Evolutionary conservation across 2,113 vertebrate species (phyloP), one percentile per base, ranked within the genome.

Genomic region (Oceanites oceanicus): DNA sequence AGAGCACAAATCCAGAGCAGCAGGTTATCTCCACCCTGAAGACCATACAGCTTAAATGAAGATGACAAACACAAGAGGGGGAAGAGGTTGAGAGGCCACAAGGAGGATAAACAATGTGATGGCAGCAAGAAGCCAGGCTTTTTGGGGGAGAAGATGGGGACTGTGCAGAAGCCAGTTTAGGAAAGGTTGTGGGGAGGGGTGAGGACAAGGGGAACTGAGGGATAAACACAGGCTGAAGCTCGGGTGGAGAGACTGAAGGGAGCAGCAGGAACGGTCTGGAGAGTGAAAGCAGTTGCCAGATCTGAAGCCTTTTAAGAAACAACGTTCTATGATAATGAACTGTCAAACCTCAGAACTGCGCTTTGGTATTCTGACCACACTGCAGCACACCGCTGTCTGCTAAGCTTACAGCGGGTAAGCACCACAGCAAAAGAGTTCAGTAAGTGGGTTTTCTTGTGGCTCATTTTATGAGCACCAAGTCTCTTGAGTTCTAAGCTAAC

Each of bases 231-330:
- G 53, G 27, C 62, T 49, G 91, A 62, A 49, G 55, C 32, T 56
- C 50, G 10, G 19, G 25, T 10, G 42, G 49, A 38, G 20, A 58
- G 25, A 20, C 59, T 3, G 29, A 73, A 23, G 25, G 50, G 44
- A 87, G 38, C 45, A 67, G 55, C 0, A 0, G 50, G 55, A 65
- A 14, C 0, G 3, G 49, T 47, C 34, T 38, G 83, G 23, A 68
- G 16, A 1, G 3, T 2, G 56, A 72, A 42, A 40, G 36, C 56
- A 27, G 20, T 9, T 0, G 0, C 36, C 36, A 25, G 5, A 34
- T 4, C 52, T 12, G 42, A 58, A 78, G 26, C 36, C 21, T 52
- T 61, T 49, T 15, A 40, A 89, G 70, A 74, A 86, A 47, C 9
- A 16, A 5, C 0, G 0, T 73, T 77, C 44, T 65, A 2, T 13